Percentiles rank a stretch among this genome's conserved stretches.
phyloP scores from a whole-genome alignment of 2,888 invertebrate species.

The Arctia plantaginis region DNA sequence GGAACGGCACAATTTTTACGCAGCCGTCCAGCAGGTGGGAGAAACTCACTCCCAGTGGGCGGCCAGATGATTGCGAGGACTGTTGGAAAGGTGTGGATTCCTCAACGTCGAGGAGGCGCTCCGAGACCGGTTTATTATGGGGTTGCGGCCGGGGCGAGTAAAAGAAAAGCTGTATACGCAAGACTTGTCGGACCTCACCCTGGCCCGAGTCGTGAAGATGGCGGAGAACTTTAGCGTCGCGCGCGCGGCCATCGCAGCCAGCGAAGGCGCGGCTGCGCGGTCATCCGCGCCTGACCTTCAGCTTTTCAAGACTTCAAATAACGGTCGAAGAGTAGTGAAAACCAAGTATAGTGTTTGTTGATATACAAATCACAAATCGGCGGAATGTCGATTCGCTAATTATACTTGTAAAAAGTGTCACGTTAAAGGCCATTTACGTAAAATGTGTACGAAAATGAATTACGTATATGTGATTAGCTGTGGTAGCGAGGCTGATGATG shows the following conservation, averaged over 20 bases:
- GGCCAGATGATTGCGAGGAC: conserved; percentile 10
- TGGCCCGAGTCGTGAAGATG: not conserved
- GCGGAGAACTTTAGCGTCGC: not conserved
- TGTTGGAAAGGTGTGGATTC: conserved; percentile 6
- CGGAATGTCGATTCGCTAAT: conserved; percentile 16
- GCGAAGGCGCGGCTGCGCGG: not conserved
- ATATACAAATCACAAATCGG: conserved; percentile 3
- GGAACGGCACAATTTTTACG: too few species aligned
- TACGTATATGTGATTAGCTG: conserved; percentile 11
- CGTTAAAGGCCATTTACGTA: conserved; percentile 13
- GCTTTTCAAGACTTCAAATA: conserved; percentile 14
- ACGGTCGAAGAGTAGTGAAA: too few species aligned
- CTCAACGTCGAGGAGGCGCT: conserved; percentile 14
- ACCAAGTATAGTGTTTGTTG: too few species aligned
- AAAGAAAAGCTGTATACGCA: not conserved
- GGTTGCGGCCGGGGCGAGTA: not conserved
- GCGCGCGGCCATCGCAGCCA: not conserved
- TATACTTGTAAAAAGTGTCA: conserved; percentile 15
- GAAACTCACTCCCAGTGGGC: conserved; percentile 11
- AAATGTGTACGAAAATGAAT: conserved; percentile 14
- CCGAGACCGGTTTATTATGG: too few species aligned
- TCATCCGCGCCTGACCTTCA: not conserved
- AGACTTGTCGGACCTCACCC: not conserved
- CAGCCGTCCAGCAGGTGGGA: not conserved
- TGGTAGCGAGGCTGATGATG: not conserved